Evolutionary conservation across 37 sponge, comb jelly and placozoan species (phyloP).

Genomic region (Cliona cf. orientalis): DNA sequence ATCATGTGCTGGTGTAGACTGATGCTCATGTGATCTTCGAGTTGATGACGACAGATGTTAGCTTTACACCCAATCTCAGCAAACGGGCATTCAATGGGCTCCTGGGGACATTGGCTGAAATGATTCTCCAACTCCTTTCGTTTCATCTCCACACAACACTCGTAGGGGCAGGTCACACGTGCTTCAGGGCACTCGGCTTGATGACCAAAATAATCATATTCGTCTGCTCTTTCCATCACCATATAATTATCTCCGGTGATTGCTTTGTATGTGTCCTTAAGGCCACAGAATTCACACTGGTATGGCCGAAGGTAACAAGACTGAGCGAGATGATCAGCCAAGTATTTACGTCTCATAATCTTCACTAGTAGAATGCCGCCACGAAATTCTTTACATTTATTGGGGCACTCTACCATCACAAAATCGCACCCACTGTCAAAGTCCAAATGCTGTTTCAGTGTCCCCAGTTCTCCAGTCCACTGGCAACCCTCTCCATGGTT

Average conservation of each 20-base stretch:
- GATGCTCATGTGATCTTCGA: neutral
- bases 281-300: slow-evolving; percentile 20
- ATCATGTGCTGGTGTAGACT: neutral
- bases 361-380: neutral
- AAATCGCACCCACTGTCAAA: slow-evolving; percentile 9
- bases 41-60: neutral
- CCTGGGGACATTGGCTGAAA: neutral
- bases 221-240: too few species aligned
- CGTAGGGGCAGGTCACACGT: slow-evolving; percentile 3
- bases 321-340: neutral
- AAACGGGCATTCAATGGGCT: neutral
- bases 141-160: slow-evolving; percentile 3
- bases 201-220: neutral
- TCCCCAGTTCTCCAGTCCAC: slow-evolving; percentile 11
- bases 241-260: too few species aligned
- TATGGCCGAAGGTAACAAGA: neutral
- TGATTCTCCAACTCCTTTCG: neutral
- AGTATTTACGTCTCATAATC: slow-evolving; percentile 2
- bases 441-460: neutral
- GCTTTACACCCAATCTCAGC: neutral
- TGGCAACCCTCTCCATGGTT: neutral
- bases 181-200: neutral
- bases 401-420: neutral
- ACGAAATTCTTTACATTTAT: neutral
- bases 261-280: neutral